Evolutionary conservation across 2,113 vertebrate genomes (phyloP).

Genomic region (Pterophyllum scalare): DNA sequence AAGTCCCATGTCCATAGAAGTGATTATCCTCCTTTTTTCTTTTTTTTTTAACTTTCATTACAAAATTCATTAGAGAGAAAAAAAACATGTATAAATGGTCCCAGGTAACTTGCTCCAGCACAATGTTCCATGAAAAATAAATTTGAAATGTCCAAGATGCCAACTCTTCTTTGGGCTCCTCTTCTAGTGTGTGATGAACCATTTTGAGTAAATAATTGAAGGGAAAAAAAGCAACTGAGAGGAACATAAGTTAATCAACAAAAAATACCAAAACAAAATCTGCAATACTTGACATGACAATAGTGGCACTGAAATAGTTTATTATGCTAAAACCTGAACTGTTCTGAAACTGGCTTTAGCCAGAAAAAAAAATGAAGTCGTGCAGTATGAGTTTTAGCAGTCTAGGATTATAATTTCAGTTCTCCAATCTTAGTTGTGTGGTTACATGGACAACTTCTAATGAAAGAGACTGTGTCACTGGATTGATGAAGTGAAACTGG

Average conservation of each 20-base stretch:
- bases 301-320: neutral
- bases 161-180: neutral
- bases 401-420: neutral
- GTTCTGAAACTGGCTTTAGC: conserved; percentile 49
- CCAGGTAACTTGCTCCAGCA: neutral
- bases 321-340: neutral
- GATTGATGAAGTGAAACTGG: conserved; percentile 10
- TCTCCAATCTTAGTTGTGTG: conserved; percentile 4
- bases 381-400: neutral
- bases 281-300: conserved; percentile 1
- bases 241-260: conserved; percentile 33
- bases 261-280: conserved; percentile 17
- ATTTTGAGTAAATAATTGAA: neutral
- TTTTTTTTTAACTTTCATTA: neutral
- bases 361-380: neutral
- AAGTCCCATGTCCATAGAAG: neutral
- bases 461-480: conserved; percentile 20
- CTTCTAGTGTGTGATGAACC: neutral
- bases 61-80: neutral
- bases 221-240: conserved; percentile 20
- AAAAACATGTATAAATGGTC: neutral
- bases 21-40: neutral
- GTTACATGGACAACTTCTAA: conserved; percentile 44
- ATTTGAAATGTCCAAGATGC: neutral
- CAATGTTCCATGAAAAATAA: neutral